Conservation (phyloP, 2,797 vertebrate genomes). For the Malacoctenus gilli region DNA sequence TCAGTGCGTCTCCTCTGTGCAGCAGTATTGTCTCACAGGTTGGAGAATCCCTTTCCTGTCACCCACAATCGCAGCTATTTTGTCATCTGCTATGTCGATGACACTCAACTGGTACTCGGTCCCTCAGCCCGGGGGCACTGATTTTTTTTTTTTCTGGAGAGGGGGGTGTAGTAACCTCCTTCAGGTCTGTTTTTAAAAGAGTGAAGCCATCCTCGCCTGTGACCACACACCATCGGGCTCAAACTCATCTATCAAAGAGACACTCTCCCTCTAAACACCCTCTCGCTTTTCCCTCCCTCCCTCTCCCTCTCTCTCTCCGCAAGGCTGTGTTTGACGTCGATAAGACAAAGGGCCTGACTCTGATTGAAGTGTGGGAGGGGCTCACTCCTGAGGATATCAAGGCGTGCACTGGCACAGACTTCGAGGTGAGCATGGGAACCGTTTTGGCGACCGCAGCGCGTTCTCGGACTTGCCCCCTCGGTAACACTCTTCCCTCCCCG, state of each 20-base stretch:
- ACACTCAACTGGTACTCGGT: constrained; percentile 40
- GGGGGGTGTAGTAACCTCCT: too few species aligned
- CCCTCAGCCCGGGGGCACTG: constrained; percentile 11
- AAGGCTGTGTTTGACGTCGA: constrained; percentile 98
- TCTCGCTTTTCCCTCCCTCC: background rate
- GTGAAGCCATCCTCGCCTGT: constrained; percentile 21
- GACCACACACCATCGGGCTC: constrained; percentile 16
- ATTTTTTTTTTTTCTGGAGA: too few species aligned
- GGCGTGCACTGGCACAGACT: constrained; percentile 91
- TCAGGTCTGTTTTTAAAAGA: too few species aligned
- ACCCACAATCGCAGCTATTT: constrained; percentile 58
- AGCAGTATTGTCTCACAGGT: constrained; percentile 14
- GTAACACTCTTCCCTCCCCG: constrained; percentile 19
- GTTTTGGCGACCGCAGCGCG: constrained; percentile 1
- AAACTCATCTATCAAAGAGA: constrained; percentile 22
- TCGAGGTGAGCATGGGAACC: constrained; percentile 82
- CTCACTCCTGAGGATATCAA: constrained; percentile 92
- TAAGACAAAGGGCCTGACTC: constrained; percentile 89
- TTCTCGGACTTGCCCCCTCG: background rate
- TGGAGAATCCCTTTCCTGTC: constrained; percentile 35
- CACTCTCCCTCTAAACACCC: constrained; percentile 8
- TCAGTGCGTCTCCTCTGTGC: too few species aligned
- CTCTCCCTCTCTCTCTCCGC: constrained; percentile 15
- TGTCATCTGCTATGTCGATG: constrained; percentile 30
- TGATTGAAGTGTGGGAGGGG: constrained; percentile 94